phyloP scores from a whole-genome alignment of 64 coral and sea anemone genomes.

The Montipora efflorescens region DNA sequence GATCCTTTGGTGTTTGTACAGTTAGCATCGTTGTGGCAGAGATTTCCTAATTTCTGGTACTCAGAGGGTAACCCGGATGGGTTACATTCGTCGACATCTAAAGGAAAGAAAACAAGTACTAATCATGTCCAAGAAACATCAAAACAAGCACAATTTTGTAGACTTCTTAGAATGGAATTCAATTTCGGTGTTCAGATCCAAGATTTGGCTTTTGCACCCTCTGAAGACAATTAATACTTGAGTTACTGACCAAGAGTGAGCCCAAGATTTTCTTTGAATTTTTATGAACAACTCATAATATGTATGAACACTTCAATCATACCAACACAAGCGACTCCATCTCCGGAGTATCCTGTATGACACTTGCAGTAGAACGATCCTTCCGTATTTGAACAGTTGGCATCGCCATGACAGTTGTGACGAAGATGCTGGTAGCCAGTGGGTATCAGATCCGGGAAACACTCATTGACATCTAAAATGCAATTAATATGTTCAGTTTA shows the following conservation, averaged over 20 bases:
- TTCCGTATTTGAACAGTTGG: slow-evolving; percentile 77
- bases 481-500: background rate
- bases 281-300: no score
- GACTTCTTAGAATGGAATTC: no score
- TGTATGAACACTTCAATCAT: background rate
- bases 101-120: background rate
- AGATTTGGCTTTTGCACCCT: no score
- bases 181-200: no score
- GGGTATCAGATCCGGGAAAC: slow-evolving; percentile 33
- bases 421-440: slow-evolving; percentile 49
- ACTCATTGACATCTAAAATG: slow-evolving; percentile 60
- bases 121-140: background rate
- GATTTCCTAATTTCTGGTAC: slow-evolving; percentile 42
- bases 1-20: slow-evolving; percentile 65
- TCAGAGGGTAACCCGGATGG: slow-evolving; percentile 11
- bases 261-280: no score
- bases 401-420: slow-evolving; percentile 76
- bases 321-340: slow-evolving; percentile 78
- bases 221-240: no score
- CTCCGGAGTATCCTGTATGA: slow-evolving; percentile 80
- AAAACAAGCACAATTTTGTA: no score
- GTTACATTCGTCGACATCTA: slow-evolving; percentile 68
- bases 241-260: no score
- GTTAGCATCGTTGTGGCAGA: slow-evolving; percentile 51
- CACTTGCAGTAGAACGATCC: slow-evolving; percentile 91